Conservation (phyloP, 2,113 vertebrate species). For the Potamarius usumacintae region DNA sequence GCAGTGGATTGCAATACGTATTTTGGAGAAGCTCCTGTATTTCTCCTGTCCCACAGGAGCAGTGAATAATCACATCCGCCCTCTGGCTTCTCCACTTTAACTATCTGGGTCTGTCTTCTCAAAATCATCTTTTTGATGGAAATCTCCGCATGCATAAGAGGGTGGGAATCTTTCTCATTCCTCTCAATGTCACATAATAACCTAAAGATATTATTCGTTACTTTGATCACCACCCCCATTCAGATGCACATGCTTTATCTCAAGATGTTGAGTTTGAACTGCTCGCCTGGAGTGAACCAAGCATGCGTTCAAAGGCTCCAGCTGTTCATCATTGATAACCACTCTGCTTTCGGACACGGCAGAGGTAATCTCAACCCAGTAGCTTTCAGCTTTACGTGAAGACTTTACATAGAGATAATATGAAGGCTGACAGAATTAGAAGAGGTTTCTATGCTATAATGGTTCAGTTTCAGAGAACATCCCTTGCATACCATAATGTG, state of each 20-base stretch:
- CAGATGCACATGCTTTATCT: slow-evolving; percentile 30
- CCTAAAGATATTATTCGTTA: slow-evolving; percentile 50
- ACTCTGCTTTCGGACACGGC: slow-evolving; percentile 35
- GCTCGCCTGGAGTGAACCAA: slow-evolving; percentile 36
- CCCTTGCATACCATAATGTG: background rate
- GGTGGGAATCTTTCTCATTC: slow-evolving; percentile 42
- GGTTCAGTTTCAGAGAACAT: background rate
- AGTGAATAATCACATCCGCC: slow-evolving; percentile 38
- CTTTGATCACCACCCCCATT: slow-evolving; percentile 45
- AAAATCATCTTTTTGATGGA: slow-evolving; percentile 42
- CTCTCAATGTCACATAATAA: slow-evolving; percentile 48
- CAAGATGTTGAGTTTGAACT: slow-evolving; percentile 24
- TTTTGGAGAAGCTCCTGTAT: slow-evolving; percentile 45
- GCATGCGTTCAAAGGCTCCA: slow-evolving; percentile 30
- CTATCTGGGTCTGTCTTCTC: slow-evolving; percentile 1
- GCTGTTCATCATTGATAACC: slow-evolving; percentile 50
- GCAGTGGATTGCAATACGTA: slow-evolving; percentile 52
- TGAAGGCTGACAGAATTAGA: background rate
- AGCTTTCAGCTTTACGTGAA: slow-evolving; percentile 15
- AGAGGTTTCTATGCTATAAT: background rate
- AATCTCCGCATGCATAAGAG: slow-evolving; percentile 24
- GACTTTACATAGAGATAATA: background rate
- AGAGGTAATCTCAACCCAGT: slow-evolving; percentile 32
- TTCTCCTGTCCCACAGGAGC: slow-evolving; percentile 27
- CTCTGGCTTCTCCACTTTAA: slow-evolving; percentile 11